Conservation (phyloP, 2,113 vertebrate species). For the Microtus oregoni region DNA sequence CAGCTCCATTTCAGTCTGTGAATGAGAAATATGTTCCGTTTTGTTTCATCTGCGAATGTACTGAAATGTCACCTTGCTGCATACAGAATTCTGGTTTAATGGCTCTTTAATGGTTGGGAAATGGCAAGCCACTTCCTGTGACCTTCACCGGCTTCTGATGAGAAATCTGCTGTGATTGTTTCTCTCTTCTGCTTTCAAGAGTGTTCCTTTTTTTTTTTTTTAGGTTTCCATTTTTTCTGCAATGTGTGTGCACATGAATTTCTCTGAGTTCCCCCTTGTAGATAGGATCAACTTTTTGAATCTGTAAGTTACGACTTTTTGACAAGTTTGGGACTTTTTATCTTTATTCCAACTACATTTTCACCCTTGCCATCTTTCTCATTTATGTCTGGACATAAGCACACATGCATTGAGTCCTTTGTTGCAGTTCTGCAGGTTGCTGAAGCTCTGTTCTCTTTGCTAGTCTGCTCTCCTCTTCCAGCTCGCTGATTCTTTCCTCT, state of each 20-base stretch:
- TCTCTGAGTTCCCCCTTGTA: not conserved
- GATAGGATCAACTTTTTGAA: not conserved
- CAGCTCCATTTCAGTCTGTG: not conserved
- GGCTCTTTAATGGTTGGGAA: not conserved
- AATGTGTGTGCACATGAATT: not conserved
- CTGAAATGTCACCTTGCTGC: not conserved
- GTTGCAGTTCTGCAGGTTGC: not conserved
- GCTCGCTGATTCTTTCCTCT: not conserved
- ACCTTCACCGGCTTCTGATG: not conserved
- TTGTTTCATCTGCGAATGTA: conserved; percentile 10
- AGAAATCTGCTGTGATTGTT: conserved; percentile 21
- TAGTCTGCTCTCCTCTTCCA: not conserved
- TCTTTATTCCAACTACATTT: not conserved
- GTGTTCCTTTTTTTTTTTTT: not conserved
- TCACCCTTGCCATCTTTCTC: not conserved
- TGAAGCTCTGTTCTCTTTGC: not conserved
- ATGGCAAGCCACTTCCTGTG: not conserved
- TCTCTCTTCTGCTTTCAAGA: conserved; percentile 2
- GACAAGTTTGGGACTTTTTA: not conserved
- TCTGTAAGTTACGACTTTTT: not conserved
- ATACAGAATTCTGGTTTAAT: not conserved
- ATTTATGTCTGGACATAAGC: not conserved
- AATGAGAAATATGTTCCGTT: not conserved
- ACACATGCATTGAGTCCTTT: not conserved
- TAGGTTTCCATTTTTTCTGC: not conserved